These are phyloP conservation scores for Melanotaenia maccullochi DNA, from an alignment of 2,797 vertebrate species.

Conservation along the genomic window DNA sequence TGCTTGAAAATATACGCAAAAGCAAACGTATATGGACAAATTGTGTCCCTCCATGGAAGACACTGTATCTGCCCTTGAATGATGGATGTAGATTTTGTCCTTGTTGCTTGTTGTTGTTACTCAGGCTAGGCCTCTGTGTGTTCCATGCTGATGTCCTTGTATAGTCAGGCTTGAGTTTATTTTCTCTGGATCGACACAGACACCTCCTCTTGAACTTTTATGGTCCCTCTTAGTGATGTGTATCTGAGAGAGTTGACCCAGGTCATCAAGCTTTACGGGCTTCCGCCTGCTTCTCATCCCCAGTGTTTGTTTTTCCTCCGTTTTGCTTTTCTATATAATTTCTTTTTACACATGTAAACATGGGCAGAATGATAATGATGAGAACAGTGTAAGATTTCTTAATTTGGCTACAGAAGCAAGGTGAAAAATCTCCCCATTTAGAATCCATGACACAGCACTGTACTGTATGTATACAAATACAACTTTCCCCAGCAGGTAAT, in stretches of 20 bases:
- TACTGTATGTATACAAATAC: neutral
- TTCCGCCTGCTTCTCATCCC: conserved; percentile 80
- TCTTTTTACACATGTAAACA: conserved; percentile 73
- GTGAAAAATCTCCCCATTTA: neutral
- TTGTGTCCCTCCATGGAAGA: conserved; percentile 61
- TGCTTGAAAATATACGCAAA: conserved; percentile 28
- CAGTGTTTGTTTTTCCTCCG: conserved; percentile 74
- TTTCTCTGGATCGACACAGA: conserved; percentile 81
- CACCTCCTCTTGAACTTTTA: conserved; percentile 85
- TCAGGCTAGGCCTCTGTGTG: conserved; percentile 67
- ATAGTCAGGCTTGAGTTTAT: conserved; percentile 81
- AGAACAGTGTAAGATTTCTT: conserved; percentile 16
- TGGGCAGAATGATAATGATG: conserved; percentile 63
- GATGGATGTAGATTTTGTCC: conserved; percentile 80
- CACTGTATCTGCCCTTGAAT: conserved; percentile 70
- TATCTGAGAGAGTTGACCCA: conserved; percentile 82
- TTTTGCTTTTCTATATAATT: conserved; percentile 67
- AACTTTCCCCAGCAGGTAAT: conserved; percentile 6
- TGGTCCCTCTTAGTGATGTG: conserved; percentile 81
- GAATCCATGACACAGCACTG: conserved; percentile 7
- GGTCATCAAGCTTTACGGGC: conserved; percentile 80
- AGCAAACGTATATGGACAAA: conserved; percentile 56
- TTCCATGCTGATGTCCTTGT: conserved; percentile 80
- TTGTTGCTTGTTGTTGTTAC: conserved; percentile 78
- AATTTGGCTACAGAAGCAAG: conserved; percentile 11